Evolutionary conservation across 2,113 vertebrate species (phyloP).

Genomic region (Corapipo altera): DNA sequence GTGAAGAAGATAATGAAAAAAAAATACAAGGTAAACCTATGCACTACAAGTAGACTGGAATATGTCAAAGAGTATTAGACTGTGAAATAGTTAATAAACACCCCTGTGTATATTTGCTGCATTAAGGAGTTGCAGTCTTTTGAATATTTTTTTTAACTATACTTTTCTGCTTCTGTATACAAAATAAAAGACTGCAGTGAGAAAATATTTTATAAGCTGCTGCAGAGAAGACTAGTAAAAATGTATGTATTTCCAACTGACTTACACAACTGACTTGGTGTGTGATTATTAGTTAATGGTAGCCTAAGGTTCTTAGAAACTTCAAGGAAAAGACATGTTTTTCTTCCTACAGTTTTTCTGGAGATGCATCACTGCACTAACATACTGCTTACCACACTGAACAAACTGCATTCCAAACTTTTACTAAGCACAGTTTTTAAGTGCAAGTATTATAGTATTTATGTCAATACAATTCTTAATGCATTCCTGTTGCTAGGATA

Average conservation of each 20-base stretch:
- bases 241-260: background rate
- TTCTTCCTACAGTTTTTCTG: background rate
- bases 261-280: background rate
- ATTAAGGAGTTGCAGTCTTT: background rate
- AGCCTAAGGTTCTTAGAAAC: background rate
- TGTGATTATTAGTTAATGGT: background rate
- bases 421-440: background rate
- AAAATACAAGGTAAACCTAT: background rate
- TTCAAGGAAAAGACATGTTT: background rate
- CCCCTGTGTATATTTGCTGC: background rate
- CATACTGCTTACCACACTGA: fast-evolving
- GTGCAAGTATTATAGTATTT: background rate
- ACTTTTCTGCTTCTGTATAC: background rate
- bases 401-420: background rate
- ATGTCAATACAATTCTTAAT: background rate
- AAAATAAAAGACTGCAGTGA: background rate
- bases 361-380: background rate
- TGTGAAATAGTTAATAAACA: background rate
- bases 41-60: background rate
- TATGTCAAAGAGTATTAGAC: background rate
- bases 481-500: background rate
- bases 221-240: background rate
- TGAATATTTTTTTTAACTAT: background rate
- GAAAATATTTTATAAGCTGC: background rate
- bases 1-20: background rate